Evolutionary conservation across 2,113 vertebrate species (phyloP), one percentile per base, ranked within the genome.

Genomic region (Sprattus sprattus): DNA sequence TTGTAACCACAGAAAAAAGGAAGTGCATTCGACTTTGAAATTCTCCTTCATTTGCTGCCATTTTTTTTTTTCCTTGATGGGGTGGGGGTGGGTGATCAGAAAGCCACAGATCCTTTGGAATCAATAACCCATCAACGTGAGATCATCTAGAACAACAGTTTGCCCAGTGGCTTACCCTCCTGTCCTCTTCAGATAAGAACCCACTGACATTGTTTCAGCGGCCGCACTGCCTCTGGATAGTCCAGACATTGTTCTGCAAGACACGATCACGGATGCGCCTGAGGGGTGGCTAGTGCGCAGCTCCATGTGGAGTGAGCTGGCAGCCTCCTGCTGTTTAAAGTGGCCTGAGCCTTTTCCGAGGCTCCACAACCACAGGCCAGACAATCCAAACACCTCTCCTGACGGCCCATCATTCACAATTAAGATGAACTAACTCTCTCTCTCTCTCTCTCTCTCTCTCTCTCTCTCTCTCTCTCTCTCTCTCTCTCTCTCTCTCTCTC

Each of bases 321-420:
- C 64, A 71, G 64, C 64, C 32, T 28, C 64, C 71, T 78, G 71
- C 28, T 39, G 32, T 39, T 78, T 10, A 78, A 78, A 78, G 44
- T 78, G 71, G 32, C 28, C 25, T 39, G 71, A 44, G 28, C 71
- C 28, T 78, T 10, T 32, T 78, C 11, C 32, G 13, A 32, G 28
- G 32, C 28, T 78, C 71, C 4, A 39, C 39, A 78, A 78, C 71
- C 71, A 13, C 71, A 10, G 4, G 71, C 32, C 71, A 78, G 71
- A 15, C 28, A 28, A 78, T 16, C 71, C 71, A 39, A 28, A 78
- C 71, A 39, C 32, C 32, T 39, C 28, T 78, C 28, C 25, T 78
- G 71, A 78, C 71, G 11, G 71, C 71, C 71, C 71, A 78, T 39
- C 71, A 78, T 78, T 78, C 32, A 78, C 71, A 39, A 78, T 78